Evolutionary conservation across 2,888 invertebrate species (phyloP), one percentile per base, ranked within the genome.

Genomic region (Stenotaenia linearis): DNA sequence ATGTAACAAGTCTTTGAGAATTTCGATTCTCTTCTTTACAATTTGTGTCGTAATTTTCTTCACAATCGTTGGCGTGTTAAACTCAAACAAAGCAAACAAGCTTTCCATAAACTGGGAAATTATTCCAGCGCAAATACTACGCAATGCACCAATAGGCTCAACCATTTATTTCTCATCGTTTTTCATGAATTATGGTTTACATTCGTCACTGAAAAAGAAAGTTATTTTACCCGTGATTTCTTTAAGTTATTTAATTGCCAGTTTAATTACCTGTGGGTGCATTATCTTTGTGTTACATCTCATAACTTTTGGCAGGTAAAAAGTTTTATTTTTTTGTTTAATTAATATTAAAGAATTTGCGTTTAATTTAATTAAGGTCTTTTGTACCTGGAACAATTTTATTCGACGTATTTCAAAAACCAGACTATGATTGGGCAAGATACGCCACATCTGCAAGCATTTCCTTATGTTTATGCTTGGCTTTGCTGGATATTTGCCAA

Each of bases 381-480:
- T n/a, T 80, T 15, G 18, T 35, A 23, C 40, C 79, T 35, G 80
- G 79, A 28, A 76, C 79, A 18, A 30, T 78, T 15, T 28, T 81
- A 30, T 56, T 80, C 0, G 75, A 81, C 25, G 80, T 78, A 10
- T 80, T 80, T 74, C 76, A 81, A 79, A 61, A 28, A 25, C 76
- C 50, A 6, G 78, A 81, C 32, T 61, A 79, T 0, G 69, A 61
- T 37, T 81, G 81, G 81, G 79, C 81, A 23, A 79, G 78, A n/a
- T 80, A 56, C 30, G 45, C 79, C 10, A 78, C 80, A 32, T 79
- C 28, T 7, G 45, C 75, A 18, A 78, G 56, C 15, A 50, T 79
- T 23, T 56, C 28, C 21, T 15, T 78, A 18, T 78, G 78, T 25
- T 61, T 81, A 9, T 18, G 37, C 15, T 25, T 80, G 12, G 9